Evolutionary conservation across 2,888 invertebrate species (phyloP).

Genomic region (Aphelenchoides bicaudatus): DNA sequence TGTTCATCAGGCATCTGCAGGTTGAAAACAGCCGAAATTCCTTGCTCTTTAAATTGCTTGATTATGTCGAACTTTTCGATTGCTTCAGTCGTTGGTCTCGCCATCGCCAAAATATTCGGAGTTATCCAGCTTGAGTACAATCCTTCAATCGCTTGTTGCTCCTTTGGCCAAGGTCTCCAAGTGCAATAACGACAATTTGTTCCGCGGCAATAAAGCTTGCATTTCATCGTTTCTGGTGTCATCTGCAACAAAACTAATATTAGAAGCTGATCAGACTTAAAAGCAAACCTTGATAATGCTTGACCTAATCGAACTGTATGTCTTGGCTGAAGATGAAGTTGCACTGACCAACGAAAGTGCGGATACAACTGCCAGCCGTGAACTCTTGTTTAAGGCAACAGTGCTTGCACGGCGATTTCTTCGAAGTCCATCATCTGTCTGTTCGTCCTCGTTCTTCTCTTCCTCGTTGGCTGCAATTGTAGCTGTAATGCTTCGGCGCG

Average conservation of each 20-base stretch:
- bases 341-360: conserved; percentile 9
- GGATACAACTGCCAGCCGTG: neutral
- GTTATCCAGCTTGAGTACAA: conserved; percentile 84
- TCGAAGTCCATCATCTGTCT: too few relatives aligned
- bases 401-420: too few relatives aligned
- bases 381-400: too few relatives aligned
- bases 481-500: neutral
- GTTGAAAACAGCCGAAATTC: conserved; percentile 79
- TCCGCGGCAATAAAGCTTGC: conserved; percentile 65
- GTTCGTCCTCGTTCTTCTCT: conserved; percentile 1
- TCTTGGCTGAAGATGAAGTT: neutral
- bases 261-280: too few relatives aligned
- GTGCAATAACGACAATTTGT: conserved; percentile 75
- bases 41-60: conserved; percentile 74
- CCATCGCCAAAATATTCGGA: conserved; percentile 82
- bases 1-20: conserved; percentile 81
- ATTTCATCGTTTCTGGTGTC: conserved; percentile 40
- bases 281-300: too few relatives aligned
- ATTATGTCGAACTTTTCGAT: conserved; percentile 75
- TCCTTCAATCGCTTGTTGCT: conserved; percentile 73
- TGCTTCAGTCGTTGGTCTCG: conserved; percentile 74
- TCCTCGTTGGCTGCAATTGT: conserved; percentile 1
- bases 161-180: conserved; percentile 61
- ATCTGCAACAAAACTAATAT: too few relatives aligned
- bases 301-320: conserved; percentile 24